Base-by-base conservation (phyloP, 2,888 invertebrate species). In the Argyresthia albistria region DNA sequence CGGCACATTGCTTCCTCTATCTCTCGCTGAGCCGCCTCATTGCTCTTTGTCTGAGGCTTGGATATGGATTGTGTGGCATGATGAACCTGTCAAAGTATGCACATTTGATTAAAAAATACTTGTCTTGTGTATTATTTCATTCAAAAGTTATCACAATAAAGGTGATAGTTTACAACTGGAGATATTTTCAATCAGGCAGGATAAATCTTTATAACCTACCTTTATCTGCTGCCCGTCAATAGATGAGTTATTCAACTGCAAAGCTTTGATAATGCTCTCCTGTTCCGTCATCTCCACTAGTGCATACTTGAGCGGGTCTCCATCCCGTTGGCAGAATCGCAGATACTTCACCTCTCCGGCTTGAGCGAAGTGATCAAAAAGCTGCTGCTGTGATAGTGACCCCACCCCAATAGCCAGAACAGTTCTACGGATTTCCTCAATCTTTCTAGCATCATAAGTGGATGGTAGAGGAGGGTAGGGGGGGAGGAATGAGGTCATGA, bases 1-100 rank as follows among this genome's bases (percentile, higher is more conserved):
- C 97, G 90, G 47, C 96, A 95, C 97, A 99, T 97, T 0, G 97
- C 98, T 75, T 97, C 97, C 75, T 98, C 97, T 53, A 98, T 97
- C 83, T 98, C 98, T 46, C 95, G 91, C 68, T 97, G 96, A 0
- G 97, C 97, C 1, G 97, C 97, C 73, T 97, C 97, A 70, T 97
- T 97, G 61, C 96, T 97, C 76, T 98, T 97, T 0, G 97, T 95
- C 73, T 97, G 97, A 0, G 98, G 98, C 68, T 96, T 96, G 1
- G 93, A 91, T 57, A 98, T 97, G 0, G 97, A 93, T 71, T 97
- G 96, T 1, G 94, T 96, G 0, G 98, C 95, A 81, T 99, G 99
- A 62, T 93, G 93, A 8, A 99, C 93, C 81, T 91, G 89, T 3
- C 2, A n/a, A 39, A 6, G 25, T 25, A 25, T 25, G 2, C 25